Evolutionary conservation across 2,797 vertebrate genomes (phyloP), one percentile per base, ranked within the genome.

Genomic region (Pseudomugil gertrudae): DNA sequence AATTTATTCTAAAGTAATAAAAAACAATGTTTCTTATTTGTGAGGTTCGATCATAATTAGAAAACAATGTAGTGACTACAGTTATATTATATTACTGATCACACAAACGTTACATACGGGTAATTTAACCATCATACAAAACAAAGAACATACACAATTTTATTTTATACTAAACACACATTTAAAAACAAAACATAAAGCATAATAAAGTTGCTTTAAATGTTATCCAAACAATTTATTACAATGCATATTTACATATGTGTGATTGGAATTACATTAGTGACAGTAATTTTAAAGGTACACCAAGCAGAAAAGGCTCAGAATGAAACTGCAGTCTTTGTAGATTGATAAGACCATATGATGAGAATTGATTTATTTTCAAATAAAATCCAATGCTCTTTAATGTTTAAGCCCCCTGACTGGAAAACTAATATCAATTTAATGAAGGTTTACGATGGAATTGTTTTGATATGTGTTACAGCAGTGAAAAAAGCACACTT

Each of bases 381-480:
- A 43, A 35, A 2, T 2, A 57, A 24, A 26, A 48, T 36, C 2
- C 2, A 51, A 7, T 57, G 5, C 40, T 52, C 32, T 45, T 11
- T 23, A 23, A 43, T 21, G 5, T 3, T 40, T n/a, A 32, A 40
- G 24, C 30, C 4, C 9, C 13, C 29, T 43, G 55, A 69, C 29
- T 36, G n/a, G 48, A 29, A 35, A 36, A 17, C 15, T 47, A 15
- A 57, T 35, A 33, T 57, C 0, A 40, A 10, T 57, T n/a, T 17
- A 40, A 57, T 24, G 1, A 23, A 43, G n/a, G 24, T 11, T 7
- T 40, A 19, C 15, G 19, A 9, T 29, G 3, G 14, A 13, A n/a
- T 55, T 47, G 14, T 45, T 57, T 58, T 45, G 14, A 13, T 47
- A 1, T 32, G 9, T 57, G 24, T 48, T 65, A 64, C 23, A 75